These are phyloP conservation scores for Malthinus seriepunctatus DNA, from an alignment of 2,888 invertebrate species.

Conservation along the genomic window DNA sequence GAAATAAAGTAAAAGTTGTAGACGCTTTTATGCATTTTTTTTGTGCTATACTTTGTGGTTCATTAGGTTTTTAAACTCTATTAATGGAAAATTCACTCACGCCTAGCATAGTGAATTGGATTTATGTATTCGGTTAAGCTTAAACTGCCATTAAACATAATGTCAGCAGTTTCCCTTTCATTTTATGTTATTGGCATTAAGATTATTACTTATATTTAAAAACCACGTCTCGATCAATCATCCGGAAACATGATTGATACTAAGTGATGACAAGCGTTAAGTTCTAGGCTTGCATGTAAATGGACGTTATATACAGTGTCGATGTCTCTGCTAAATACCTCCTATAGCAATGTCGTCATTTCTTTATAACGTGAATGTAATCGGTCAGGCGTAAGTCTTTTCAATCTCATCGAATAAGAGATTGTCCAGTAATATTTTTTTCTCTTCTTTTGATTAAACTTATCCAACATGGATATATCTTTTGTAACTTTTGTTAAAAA, in stretches of 20 bases:
- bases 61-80: slow-evolving; percentile 2
- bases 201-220: slow-evolving; percentile 21
- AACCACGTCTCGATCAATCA: slow-evolving; percentile 18
- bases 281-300: slow-evolving; percentile 19
- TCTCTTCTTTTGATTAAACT: not conserved
- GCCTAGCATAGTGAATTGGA: slow-evolving; percentile 1
- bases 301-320: slow-evolving; percentile 16
- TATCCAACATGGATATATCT: not conserved
- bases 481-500: too few species aligned
- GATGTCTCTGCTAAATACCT: slow-evolving; percentile 19
- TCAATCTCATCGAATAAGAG: slow-evolving; percentile 10
- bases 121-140: slow-evolving; percentile 7
- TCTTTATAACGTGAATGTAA: slow-evolving; percentile 14
- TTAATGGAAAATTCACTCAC: slow-evolving; percentile 2
- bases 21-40: too few species aligned
- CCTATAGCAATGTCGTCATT: slow-evolving; percentile 18
- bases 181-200: slow-evolving; percentile 6
- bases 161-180: slow-evolving; percentile 3
- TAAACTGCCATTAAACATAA: slow-evolving; percentile 7
- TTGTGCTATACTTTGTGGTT: not conserved
- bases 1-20: too few species aligned
- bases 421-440: slow-evolving; percentile 8
- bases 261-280: slow-evolving; percentile 17
- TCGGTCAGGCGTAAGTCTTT: slow-evolving; percentile 14
- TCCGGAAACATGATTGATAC: slow-evolving; percentile 16